A percentile compares a stretch with the other conserved stretches of the same genome.
Evolutionary conservation across 2,797 vertebrate species (phyloP).

Genomic region (Siniperca obscura): DNA sequence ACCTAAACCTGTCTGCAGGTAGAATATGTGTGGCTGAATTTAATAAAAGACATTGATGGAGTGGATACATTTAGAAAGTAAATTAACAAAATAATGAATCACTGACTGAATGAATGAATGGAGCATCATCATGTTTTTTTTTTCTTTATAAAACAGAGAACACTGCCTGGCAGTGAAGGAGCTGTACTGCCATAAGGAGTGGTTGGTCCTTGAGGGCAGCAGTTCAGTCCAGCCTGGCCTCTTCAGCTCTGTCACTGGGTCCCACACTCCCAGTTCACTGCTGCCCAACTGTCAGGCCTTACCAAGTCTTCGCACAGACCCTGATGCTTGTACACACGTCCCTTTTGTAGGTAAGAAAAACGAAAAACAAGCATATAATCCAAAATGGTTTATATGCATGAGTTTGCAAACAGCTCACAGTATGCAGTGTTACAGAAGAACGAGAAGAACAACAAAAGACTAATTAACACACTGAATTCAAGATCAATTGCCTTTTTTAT

Average conservation of each 20-base stretch:
- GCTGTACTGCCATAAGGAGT: constrained; percentile 96
- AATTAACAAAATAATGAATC: not conserved
- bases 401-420: not conserved
- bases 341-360: constrained; percentile 90
- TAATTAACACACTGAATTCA: not conserved
- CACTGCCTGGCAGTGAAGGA: constrained; percentile 96
- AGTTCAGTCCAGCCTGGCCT: constrained; percentile 77
- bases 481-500: not conserved
- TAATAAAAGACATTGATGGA: too few species aligned
- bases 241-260: constrained; percentile 77
- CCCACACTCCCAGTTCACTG: constrained; percentile 43
- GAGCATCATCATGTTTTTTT: fast-evolving
- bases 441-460: not conserved
- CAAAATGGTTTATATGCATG: not conserved
- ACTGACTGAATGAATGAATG: not conserved
- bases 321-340: constrained; percentile 87
- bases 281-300: constrained; percentile 90
- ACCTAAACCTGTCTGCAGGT: constrained; percentile 96
- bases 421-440: not conserved
- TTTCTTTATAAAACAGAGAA: constrained; percentile 84
- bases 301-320: constrained; percentile 88
- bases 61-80: not conserved
- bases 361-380: not conserved
- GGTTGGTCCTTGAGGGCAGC: constrained; percentile 87
- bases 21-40: constrained; percentile 15